Conservation (phyloP, 2,113 vertebrate genomes). For the Takifugu bimaculatus region DNA sequence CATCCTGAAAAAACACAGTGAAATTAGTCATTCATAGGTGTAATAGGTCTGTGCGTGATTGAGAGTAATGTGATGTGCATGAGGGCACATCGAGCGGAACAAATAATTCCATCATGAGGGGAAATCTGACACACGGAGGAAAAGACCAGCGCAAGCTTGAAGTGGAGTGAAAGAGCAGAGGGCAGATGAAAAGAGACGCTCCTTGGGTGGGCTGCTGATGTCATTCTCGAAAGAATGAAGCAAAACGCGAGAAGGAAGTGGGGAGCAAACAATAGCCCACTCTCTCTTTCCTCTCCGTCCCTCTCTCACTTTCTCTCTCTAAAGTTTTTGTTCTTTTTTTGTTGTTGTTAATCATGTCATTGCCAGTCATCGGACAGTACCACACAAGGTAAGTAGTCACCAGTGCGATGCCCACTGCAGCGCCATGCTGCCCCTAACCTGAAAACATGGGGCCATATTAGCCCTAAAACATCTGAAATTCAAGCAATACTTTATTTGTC, state of each 20-base stretch:
- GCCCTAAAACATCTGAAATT: too few relatives aligned
- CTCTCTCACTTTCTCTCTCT: conserved; percentile 27
- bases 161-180: conserved; percentile 54
- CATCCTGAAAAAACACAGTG: conserved; percentile 79
- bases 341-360: conserved; percentile 34
- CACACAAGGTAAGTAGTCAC: conserved; percentile 22
- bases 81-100: conserved; percentile 40
- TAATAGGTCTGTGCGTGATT: conserved; percentile 13
- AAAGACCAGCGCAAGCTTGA: conserved; percentile 53
- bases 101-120: conserved; percentile 52
- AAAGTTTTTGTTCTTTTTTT: conserved; percentile 37
- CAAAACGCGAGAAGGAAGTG: conserved; percentile 62
- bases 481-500: too few relatives aligned
- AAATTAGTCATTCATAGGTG: conserved; percentile 4
- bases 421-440: too few relatives aligned
- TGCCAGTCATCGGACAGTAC: conserved; percentile 43
- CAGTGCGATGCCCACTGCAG: background rate
- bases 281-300: conserved; percentile 34
- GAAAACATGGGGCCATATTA: too few relatives aligned
- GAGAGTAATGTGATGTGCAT: conserved; percentile 14
- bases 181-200: conserved; percentile 55
- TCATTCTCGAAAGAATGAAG: conserved; percentile 71
- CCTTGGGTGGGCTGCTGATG: conserved; percentile 79
- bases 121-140: conserved; percentile 66
- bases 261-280: conserved; percentile 67